Conservation (phyloP, 2,113 vertebrate species). For the Pongo pygmaeus region DNA sequence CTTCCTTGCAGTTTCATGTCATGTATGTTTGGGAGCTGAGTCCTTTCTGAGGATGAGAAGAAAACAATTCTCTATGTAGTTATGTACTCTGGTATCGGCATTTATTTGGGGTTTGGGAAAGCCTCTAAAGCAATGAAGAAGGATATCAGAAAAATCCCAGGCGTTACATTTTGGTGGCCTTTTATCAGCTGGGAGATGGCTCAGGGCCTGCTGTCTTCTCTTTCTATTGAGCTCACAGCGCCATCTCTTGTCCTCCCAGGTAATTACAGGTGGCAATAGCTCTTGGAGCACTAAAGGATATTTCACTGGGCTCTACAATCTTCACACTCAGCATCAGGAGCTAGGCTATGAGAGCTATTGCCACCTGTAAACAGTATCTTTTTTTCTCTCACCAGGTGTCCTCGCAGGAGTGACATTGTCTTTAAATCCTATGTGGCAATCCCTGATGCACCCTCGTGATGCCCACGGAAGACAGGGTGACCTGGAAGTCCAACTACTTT, state of each 20-base stretch:
- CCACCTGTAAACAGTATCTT: accelerated
- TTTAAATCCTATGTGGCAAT: too few species aligned
- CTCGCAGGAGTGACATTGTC: too few species aligned
- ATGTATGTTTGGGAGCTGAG: neutral
- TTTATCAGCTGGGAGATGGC: accelerated
- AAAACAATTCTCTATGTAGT: neutral
- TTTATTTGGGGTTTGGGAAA: neutral
- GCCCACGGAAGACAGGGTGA: too few species aligned
- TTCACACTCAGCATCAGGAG: too few species aligned
- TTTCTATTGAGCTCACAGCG: constrained; percentile 71
- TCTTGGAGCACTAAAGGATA: too few species aligned
- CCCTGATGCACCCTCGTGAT: too few species aligned
- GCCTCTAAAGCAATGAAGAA: neutral
- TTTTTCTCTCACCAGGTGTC: too few species aligned
- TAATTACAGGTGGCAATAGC: neutral
- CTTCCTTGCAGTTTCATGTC: neutral
- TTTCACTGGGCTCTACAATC: too few species aligned
- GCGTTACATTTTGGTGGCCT: accelerated
- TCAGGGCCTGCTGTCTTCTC: neutral
- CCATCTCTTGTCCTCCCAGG: constrained; percentile 74
- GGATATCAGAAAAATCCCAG: neutral
- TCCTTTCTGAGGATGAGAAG: neutral
- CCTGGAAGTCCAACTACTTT: too few species aligned
- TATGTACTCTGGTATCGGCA: accelerated
- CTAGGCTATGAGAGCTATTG: accelerated